Conservation (phyloP, 2,113 vertebrate species). For the Amphiprion ocellaris region DNA sequence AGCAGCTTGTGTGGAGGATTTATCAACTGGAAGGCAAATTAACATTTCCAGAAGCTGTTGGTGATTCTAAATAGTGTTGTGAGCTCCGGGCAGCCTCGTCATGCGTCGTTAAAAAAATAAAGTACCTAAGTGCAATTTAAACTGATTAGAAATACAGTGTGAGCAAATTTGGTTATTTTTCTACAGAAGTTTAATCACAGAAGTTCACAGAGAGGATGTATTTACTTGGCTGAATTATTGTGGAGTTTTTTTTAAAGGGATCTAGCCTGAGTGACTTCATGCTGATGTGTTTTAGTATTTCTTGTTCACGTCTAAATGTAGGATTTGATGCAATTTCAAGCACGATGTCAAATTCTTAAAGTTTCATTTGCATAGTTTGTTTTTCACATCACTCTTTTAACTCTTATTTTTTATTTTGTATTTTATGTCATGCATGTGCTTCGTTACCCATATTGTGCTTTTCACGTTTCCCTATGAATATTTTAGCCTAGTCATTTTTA, state of each 20-base stretch:
- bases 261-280: constrained; percentile 50
- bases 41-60: background rate
- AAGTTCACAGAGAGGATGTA: background rate
- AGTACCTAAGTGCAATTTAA: constrained; percentile 79
- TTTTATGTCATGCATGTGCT: constrained; percentile 21
- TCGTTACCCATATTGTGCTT: constrained; percentile 25
- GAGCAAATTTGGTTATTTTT: constrained; percentile 31
- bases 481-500: background rate
- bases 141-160: background rate
- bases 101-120: constrained; percentile 14
- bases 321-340: constrained; percentile 43
- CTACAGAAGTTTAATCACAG: background rate
- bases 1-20: constrained; percentile 5
- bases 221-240: constrained; percentile 57
- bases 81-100: background rate
- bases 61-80: background rate
- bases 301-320: constrained; percentile 34
- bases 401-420: background rate
- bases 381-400: constrained; percentile 34
- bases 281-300: constrained; percentile 32
- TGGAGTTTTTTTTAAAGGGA: constrained; percentile 67
- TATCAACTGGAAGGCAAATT: background rate
- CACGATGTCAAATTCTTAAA: constrained; percentile 38
- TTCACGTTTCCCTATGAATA: constrained; percentile 11
- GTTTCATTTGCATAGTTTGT: constrained; percentile 19